These are phyloP conservation scores for Scartelaos histophorus DNA, from an alignment of 2,113 vertebrate genomes.

Conservation along the genomic window DNA sequence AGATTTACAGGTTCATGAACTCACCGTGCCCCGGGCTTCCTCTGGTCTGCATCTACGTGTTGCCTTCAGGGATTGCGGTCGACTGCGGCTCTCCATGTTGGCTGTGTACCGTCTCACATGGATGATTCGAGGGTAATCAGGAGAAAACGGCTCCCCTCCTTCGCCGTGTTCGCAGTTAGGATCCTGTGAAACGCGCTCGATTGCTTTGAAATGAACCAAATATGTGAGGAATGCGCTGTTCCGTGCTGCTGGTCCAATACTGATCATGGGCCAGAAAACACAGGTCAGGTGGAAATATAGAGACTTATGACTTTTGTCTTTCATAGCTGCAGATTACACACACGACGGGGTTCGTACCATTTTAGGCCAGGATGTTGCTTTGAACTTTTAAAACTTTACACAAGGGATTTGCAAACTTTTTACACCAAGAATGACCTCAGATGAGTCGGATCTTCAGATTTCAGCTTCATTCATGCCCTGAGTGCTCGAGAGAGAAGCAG, in stretches of 20 bases:
- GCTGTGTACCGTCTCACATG: background rate
- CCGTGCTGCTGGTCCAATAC: constrained; percentile 1
- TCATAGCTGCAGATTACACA: background rate
- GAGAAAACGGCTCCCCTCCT: background rate
- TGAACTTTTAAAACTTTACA: background rate
- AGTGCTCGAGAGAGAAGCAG: too few species aligned
- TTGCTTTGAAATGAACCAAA: constrained; percentile 2
- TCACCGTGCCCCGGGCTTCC: background rate
- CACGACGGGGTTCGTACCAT: background rate
- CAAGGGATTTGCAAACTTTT: background rate
- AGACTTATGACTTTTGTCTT: constrained; percentile 2
- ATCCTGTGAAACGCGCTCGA: background rate
- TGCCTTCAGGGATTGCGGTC: background rate
- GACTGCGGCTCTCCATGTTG: background rate
- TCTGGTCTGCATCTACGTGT: background rate
- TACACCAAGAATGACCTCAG: background rate
- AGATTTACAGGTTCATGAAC: background rate
- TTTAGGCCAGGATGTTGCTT: background rate
- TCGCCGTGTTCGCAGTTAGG: background rate
- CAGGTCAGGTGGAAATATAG: constrained; percentile 5
- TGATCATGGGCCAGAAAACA: constrained; percentile 1
- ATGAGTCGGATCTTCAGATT: background rate
- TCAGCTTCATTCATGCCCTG: background rate
- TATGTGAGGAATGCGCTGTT: background rate
- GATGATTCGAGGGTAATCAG: constrained; percentile 3